phyloP scores from a whole-genome alignment of 2,797 vertebrate genomes.

The Onychomys arenicola region DNA sequence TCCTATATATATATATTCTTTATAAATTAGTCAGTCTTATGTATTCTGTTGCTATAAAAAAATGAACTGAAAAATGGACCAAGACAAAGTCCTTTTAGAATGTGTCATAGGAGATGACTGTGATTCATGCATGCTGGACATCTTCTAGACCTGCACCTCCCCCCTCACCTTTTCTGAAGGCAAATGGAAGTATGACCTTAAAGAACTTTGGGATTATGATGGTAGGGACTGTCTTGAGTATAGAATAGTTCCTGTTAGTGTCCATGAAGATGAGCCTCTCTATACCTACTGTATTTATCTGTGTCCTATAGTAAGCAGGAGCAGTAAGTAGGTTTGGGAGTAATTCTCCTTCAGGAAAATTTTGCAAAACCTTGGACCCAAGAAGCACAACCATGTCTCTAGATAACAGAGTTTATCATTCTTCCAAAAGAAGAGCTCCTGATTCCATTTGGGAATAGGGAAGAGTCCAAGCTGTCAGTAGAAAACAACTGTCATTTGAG shows the following conservation, averaged over 20 bases:
- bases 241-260: background rate
- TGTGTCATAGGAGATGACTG: background rate
- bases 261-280: background rate
- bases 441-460: background rate
- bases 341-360: constrained; percentile 29
- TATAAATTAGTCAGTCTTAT: background rate
- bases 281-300: background rate
- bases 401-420: background rate
- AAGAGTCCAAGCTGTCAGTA: background rate
- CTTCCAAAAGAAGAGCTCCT: background rate
- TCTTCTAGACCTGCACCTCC: background rate
- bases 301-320: background rate
- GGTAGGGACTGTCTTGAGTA: background rate
- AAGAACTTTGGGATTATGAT: background rate
- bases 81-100: background rate
- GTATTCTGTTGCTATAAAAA: background rate
- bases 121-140: background rate
- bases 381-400: background rate
- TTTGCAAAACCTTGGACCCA: constrained; percentile 25
- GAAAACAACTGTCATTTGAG: background rate
- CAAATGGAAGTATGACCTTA: background rate
- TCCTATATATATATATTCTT: background rate
- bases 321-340: background rate
- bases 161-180: background rate
- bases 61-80: background rate